Evolutionary conservation across 2,888 invertebrate species (phyloP), one percentile per base, ranked within the genome.

Genomic region (Euspilapteryx auroguttella): DNA sequence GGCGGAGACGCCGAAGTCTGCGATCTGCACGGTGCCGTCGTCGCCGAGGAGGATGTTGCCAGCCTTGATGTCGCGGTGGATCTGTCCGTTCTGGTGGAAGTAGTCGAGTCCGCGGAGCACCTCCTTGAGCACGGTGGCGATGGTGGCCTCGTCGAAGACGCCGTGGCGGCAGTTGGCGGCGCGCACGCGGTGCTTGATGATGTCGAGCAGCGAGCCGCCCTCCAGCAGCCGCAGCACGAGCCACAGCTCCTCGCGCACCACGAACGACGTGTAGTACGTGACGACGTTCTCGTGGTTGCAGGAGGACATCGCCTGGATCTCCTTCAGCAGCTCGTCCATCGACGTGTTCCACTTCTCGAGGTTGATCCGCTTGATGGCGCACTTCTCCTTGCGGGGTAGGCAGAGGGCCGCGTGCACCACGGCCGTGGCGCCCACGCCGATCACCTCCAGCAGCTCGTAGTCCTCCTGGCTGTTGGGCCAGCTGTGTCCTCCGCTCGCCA

Each of bases 281-380:
- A 99, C 99, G 9, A 99, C 98, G 69, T 99, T 99, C 65, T 99
- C 98, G 71, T 99, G 98, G 58, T 95, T 92, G 68, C 99, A 99
- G 41, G 95, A 94, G 33, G 96, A 96, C 99, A 99, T 99, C 15
- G 98, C 98, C 71, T 98, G 96, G 35, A 86, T 86, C 58, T 86
- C 89, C 69, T 83, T 94, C 61, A 96, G 78, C 35, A 99, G 78
- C 64, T 99, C 99, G 61, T 99, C 99, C 89, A 99, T 98, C 38
- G 95, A 96, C 8, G 98, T 99, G 75, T 98, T 99, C 91, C 98
- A 99, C 79, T 99, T 99, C 75, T 99, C 99, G 51, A 99, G 80
- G 69, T 99, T 99, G 62, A 99, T 99, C 42, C 97, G 82, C 65
- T 99, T 99, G 54, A 99, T 97, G 55, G 99, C 99, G 77, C 96